A percentile compares a stretch with the other conserved stretches of the same genome.
phyloP scores from a whole-genome alignment of 2,888 invertebrate genomes.

The Thereva unica region DNA sequence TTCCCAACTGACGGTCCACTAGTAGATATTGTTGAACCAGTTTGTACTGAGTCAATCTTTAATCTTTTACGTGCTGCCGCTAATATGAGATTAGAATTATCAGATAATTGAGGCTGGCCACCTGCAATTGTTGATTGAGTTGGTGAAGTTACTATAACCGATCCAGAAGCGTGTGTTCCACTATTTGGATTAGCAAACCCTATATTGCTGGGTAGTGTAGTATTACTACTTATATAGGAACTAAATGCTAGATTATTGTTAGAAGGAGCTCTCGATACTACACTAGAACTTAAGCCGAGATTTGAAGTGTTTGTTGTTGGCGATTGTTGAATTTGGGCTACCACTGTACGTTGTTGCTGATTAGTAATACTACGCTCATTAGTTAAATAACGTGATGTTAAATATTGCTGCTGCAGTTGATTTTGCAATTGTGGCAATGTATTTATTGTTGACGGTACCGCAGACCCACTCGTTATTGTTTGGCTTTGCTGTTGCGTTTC shows the following conservation, averaged over 20 bases:
- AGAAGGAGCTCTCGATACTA: slow-evolving; percentile 5
- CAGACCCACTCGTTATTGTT: slow-evolving; percentile 43
- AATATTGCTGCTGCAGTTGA: slow-evolving; percentile 44
- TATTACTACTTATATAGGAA: slow-evolving; percentile 43
- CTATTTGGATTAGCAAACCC: slow-evolving; percentile 9
- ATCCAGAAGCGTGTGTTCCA: neutral
- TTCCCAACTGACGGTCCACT: slow-evolving; percentile 42
- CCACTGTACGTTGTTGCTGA: slow-evolving; percentile 41
- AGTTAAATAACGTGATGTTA: slow-evolving; percentile 38
- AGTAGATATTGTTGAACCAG: slow-evolving; percentile 19
- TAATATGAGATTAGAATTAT: slow-evolving; percentile 20
- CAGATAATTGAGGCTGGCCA: slow-evolving; percentile 7
- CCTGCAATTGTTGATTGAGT: slow-evolving; percentile 2
- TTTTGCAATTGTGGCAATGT: slow-evolving; percentile 46
- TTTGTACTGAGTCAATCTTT: slow-evolving; percentile 33
- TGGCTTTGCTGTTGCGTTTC: slow-evolving; percentile 21
- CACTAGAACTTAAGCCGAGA: slow-evolving; percentile 21
- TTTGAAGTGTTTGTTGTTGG: slow-evolving; percentile 40
- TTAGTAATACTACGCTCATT: slow-evolving; percentile 19
- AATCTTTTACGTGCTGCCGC: slow-evolving; percentile 40
- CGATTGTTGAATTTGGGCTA: slow-evolving; percentile 40
- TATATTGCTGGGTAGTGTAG: slow-evolving; percentile 29
- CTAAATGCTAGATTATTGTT: slow-evolving; percentile 40
- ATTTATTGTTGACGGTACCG: slow-evolving; percentile 46
- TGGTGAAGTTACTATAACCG: slow-evolving; percentile 8